A percentile compares a stretch with the other conserved stretches of the same genome.
phyloP scores from a whole-genome alignment of 2,113 vertebrate species.

The Lophotis ruficrista region DNA sequence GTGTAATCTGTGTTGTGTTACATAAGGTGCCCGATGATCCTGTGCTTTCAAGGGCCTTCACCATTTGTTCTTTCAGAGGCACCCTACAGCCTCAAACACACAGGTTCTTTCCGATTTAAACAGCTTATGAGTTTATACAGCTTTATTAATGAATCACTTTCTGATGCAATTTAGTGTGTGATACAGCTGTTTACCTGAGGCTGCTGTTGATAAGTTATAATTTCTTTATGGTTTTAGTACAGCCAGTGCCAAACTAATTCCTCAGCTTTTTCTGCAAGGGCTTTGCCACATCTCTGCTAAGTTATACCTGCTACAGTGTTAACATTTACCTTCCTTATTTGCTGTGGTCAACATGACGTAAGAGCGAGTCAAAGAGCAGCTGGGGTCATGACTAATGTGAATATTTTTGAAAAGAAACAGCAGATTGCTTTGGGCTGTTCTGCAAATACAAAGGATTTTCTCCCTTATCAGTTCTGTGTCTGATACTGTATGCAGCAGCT shows the following conservation, averaged over 20 bases:
- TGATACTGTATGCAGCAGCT: background rate
- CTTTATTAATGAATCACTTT: background rate
- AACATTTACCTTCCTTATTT: background rate
- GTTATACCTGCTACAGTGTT: background rate
- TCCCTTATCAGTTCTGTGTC: background rate
- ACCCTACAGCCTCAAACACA: background rate
- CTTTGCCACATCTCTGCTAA: background rate
- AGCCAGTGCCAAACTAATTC: background rate
- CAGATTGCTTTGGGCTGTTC: background rate
- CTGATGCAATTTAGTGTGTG: background rate
- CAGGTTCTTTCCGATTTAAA: background rate
- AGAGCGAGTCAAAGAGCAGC: background rate
- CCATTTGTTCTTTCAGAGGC: background rate
- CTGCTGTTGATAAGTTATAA: background rate
- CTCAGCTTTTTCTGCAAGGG: background rate
- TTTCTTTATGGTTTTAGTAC: background rate
- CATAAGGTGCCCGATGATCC: background rate
- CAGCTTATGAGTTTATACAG: background rate
- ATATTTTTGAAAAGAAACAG: background rate
- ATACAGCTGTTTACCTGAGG: background rate
- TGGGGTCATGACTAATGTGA: background rate
- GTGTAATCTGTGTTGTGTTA: rapidly evolving
- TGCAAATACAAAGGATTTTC: background rate
- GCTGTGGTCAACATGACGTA: background rate
- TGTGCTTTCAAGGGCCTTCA: background rate